These are phyloP conservation scores for Leucosticte australis DNA, from an alignment of 2,113 vertebrate genomes.

Conservation along the genomic window DNA sequence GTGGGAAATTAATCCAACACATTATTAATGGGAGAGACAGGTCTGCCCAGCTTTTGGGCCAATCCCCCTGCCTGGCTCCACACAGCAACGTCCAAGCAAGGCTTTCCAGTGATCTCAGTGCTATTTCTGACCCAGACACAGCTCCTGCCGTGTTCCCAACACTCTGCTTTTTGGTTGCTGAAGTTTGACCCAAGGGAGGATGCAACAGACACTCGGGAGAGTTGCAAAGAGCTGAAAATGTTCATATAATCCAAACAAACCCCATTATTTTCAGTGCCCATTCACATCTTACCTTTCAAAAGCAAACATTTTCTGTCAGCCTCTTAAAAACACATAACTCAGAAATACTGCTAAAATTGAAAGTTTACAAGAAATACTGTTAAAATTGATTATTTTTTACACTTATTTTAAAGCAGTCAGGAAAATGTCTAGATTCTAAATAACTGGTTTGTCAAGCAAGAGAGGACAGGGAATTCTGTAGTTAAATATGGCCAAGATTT, in stretches of 20 bases:
- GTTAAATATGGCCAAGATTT: not conserved
- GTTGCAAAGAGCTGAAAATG: not conserved
- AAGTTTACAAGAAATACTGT: not conserved
- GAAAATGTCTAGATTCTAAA: not conserved
- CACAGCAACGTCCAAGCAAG: not conserved
- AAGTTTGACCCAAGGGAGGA: not conserved
- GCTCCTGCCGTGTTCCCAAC: not conserved
- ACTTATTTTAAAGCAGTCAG: not conserved
- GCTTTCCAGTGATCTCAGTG: not conserved
- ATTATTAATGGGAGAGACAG: accelerated
- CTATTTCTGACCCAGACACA: not conserved
- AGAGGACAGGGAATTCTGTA: not conserved
- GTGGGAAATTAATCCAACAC: not conserved
- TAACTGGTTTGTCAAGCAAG: not conserved
- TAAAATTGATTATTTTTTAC: not conserved
- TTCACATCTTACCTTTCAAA: not conserved
- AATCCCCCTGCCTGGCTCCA: not conserved
- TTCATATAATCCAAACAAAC: not conserved
- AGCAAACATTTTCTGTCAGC: not conserved
- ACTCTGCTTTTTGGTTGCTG: not conserved
- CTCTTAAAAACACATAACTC: not conserved
- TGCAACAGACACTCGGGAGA: not conserved
- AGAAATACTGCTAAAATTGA: not conserved
- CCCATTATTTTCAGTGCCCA: not conserved
- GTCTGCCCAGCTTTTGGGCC: not conserved